Percentiles rank a stretch among this genome's conserved stretches.
Conservation (phyloP, 2,797 vertebrate genomes). For the Phoeniculus purpureus region DNA sequence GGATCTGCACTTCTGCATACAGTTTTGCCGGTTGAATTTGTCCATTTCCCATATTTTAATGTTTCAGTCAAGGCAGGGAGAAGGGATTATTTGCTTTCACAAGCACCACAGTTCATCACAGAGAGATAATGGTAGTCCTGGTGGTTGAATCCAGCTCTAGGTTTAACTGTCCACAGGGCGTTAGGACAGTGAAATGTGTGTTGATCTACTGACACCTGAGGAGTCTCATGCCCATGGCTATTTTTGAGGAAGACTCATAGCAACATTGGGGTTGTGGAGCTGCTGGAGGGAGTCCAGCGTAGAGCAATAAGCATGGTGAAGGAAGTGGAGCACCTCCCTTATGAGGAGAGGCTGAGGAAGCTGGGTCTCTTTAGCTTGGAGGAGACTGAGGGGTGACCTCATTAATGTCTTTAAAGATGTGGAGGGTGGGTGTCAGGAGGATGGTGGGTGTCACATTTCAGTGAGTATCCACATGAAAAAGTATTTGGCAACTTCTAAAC, state of each 20-base stretch:
- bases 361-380: too few species aligned
- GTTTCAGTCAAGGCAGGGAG: background rate
- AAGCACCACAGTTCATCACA: background rate
- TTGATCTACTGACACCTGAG: fast-evolving
- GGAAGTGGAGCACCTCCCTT: too few species aligned
- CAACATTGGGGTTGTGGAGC: too few species aligned
- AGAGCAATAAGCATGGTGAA: too few species aligned
- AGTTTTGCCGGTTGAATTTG: background rate
- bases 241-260: too few species aligned
- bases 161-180: background rate
- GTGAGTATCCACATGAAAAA: background rate
- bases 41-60: background rate
- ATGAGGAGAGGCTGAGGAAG: too few species aligned
- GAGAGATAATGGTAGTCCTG: background rate
- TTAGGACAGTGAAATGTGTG: background rate
- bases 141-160: background rate
- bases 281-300: too few species aligned
- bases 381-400: too few species aligned
- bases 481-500: background rate
- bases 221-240: too few species aligned
- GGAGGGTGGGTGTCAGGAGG: too few species aligned
- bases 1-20: background rate
- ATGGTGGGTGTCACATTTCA: too few species aligned
- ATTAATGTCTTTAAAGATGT: too few species aligned
- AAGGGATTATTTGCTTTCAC: background rate